Base-by-base conservation (phyloP, 2,888 invertebrate genomes). In the Heteropelma amictum region DNA sequence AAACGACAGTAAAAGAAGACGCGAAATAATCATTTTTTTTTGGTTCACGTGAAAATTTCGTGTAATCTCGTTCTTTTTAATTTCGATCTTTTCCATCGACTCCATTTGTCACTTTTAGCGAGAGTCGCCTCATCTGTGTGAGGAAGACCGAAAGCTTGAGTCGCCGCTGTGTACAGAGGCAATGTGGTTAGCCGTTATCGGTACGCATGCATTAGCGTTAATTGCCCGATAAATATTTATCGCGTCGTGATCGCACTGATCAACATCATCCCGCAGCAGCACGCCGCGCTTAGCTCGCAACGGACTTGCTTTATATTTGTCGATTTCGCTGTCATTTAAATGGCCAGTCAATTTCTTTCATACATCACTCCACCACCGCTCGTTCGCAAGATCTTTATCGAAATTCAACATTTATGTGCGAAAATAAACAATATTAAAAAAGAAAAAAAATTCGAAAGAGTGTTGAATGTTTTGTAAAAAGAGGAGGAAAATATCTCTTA, bases 181-280 rank as follows among this genome's bases (percentile, higher is more conserved):
- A 76, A 76, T 61, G 42, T 68, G 69, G 6, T 6, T 33, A 51
- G 35, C 21, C 45, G 58, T 49, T 58, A 76, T 76, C 76, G 72
- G 58, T 68, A 68, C 76, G 68, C 72, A 76, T 76, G 76, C 76
- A 76, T 76, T 76, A 76, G 76, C 76, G 76, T 76, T 72, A 76
- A 76, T 76, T 76, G 76, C 76, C 58, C 68, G 76, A 76, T 76
- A 76, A 76, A 72, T 72, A 63, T 76, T 76, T 76, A 76, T 76
- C 76, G 63, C 21, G 30, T 26, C 47, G 51, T 51, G 76, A 76
- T 76, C 76, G 72, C 72, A 68, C 63, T 72, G 72, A 76, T 72
- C 72, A 35, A 51, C 45, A 72, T 21, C 72, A 63, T 58, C 56
- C 51, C 68, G 63, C 63, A 47, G n/a, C n/a, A n/a, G n/a, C 51